These are phyloP conservation scores for Campodea augens DNA, from an alignment of 1,140 invertebrate species.

Conservation along the genomic window DNA sequence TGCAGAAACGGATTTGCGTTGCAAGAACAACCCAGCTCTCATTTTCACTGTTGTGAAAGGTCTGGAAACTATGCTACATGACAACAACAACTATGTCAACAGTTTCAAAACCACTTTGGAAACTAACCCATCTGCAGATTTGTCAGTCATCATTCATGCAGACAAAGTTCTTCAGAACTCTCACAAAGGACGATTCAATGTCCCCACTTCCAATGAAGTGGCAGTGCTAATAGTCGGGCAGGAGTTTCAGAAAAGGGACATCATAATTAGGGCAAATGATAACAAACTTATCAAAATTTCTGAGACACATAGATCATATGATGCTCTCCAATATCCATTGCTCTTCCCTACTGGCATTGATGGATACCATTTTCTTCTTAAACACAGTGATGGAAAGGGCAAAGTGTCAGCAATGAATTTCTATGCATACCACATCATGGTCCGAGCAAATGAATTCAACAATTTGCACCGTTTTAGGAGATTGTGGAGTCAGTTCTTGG, in stretches of 20 bases:
- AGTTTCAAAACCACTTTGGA: no score
- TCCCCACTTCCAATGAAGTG: slow-evolving; percentile 19
- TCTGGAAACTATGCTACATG: no score
- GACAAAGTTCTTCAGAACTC: no score
- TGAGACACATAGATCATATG: slow-evolving; percentile 18
- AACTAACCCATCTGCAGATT: no score
- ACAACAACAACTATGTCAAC: no score
- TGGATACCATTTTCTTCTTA: slow-evolving; percentile 11
- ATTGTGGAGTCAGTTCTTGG: slow-evolving; percentile 14
- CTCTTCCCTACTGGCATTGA: slow-evolving; percentile 18
- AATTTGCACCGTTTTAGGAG: slow-evolving; percentile 9
- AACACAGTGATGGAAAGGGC: not conserved
- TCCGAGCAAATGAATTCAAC: slow-evolving; percentile 12
- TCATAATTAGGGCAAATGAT: slow-evolving; percentile 17
- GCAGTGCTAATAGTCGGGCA: slow-evolving; percentile 20
- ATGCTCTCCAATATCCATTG: no score
- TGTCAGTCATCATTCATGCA: no score
- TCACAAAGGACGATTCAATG: slow-evolving; percentile 21
- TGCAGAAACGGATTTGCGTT: no score
- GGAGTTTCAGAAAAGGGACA: slow-evolving; percentile 18
- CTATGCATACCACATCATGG: slow-evolving; percentile 11
- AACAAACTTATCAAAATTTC: slow-evolving; percentile 8
- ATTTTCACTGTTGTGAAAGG: no score
- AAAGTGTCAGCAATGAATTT: slow-evolving; percentile 9
- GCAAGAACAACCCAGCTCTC: no score